Percentiles rank a stretch among this genome's conserved stretches.
These are phyloP conservation scores for Muraenolepis orangiensis DNA, from an alignment of 2,797 vertebrate genomes.

Conservation along the genomic window DNA sequence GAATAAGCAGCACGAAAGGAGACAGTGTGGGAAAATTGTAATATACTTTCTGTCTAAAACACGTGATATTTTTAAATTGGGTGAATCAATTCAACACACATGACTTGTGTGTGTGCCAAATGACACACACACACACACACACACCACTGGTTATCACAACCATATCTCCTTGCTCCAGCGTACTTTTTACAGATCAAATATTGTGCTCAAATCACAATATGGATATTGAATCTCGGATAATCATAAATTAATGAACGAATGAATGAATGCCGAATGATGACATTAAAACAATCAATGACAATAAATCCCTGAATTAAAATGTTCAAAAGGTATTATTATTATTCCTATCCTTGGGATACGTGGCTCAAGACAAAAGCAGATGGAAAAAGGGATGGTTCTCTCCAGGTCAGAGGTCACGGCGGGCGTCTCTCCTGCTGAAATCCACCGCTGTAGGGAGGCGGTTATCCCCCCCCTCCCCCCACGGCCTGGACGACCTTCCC, in stretches of 20 bases:
- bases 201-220: neutral
- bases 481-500: conserved; percentile 69
- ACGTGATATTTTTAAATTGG: neutral
- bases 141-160: too few relatives aligned
- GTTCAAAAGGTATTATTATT: neutral
- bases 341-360: neutral
- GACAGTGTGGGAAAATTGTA: neutral
- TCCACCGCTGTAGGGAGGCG: conserved; percentile 58
- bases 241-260: too few relatives aligned
- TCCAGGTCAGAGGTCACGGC: conserved; percentile 52
- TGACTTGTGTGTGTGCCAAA: too few relatives aligned
- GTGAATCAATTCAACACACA: neutral
- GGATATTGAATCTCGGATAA: neutral
- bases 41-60: neutral
- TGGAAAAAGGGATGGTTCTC: conserved; percentile 29
- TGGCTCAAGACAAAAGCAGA: conserved; percentile 2
- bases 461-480: conserved; percentile 66
- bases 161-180: neutral
- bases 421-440: conserved; percentile 38
- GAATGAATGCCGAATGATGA: neutral
- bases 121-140: too few relatives aligned
- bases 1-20: neutral
- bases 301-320: neutral
- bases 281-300: neutral
- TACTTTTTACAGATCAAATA: neutral